These are phyloP conservation scores for Drosophila kanekoi DNA, from an alignment of 2,888 invertebrate species.

Conservation along the genomic window DNA sequence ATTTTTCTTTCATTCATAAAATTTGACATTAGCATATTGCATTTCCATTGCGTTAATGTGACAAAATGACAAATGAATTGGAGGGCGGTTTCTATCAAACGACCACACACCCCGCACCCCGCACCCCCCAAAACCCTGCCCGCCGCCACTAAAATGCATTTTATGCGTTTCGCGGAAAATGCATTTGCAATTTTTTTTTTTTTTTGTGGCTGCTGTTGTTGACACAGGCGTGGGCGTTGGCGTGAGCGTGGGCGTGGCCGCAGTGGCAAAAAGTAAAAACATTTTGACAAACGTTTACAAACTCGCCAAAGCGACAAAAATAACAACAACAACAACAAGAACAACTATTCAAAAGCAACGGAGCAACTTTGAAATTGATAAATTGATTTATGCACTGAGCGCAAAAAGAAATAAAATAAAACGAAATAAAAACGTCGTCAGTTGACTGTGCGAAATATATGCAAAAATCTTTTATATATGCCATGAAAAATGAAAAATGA, in stretches of 20 bases:
- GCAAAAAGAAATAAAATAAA: conserved; percentile 54
- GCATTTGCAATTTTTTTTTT: conserved; percentile 70
- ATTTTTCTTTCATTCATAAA: conserved; percentile 73
- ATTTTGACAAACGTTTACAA: conserved; percentile 78
- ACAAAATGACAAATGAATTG: conserved; percentile 83
- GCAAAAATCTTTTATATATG: conserved; percentile 45
- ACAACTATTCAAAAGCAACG: conserved; percentile 42
- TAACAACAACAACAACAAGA: conserved; percentile 28
- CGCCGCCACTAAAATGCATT: conserved; percentile 43
- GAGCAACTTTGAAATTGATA: conserved; percentile 76
- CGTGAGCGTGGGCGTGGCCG: conserved; percentile 25
- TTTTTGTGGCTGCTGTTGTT: conserved; percentile 34
- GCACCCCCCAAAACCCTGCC: no score
- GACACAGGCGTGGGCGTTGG: conserved; percentile 32
- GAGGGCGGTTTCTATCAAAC: conserved; percentile 21
- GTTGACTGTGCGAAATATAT: conserved; percentile 34
- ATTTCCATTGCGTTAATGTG: conserved; percentile 84
- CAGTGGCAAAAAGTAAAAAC: conserved; percentile 69
- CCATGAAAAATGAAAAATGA: conserved; percentile 66
- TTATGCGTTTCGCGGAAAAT: conserved; percentile 72
- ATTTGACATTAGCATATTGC: conserved; percentile 81
- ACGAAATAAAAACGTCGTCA: conserved; percentile 9
- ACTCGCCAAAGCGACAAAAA: conserved; percentile 63
- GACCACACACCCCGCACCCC: neutral
- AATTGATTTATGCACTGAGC: conserved; percentile 74